These are phyloP conservation scores for Campylomormyrus tamandua DNA, from an alignment of 2,113 vertebrate species.

Conservation along the genomic window DNA sequence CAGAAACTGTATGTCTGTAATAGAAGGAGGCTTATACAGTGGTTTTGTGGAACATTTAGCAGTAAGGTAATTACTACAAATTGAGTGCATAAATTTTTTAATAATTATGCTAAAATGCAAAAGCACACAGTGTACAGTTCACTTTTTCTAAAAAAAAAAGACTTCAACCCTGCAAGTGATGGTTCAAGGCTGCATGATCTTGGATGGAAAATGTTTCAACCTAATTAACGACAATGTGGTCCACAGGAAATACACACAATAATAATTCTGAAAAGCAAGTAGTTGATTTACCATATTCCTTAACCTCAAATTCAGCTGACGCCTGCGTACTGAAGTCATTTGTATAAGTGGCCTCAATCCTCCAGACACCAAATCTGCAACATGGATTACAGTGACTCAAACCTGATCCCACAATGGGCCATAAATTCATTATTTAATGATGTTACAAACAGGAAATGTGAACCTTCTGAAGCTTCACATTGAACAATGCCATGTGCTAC, in stretches of 20 bases:
- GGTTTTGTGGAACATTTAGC: not conserved
- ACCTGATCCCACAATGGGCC: not conserved
- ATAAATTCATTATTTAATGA: not conserved
- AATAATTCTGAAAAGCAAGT: not conserved
- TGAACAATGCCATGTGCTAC: not conserved
- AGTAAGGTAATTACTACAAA: not conserved
- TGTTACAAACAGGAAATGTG: not conserved
- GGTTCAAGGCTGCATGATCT: not conserved
- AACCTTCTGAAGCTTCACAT: not conserved
- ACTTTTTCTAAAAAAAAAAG: not conserved
- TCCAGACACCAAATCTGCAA: slow-evolving; percentile 78
- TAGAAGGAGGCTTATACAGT: not conserved
- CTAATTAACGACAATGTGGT: not conserved
- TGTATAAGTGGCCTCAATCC: slow-evolving; percentile 75
- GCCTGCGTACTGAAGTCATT: slow-evolving; percentile 67
- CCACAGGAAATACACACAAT: not conserved
- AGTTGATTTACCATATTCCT: slow-evolving; percentile 76
- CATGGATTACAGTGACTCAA: slow-evolving; percentile 11
- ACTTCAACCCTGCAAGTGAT: not conserved
- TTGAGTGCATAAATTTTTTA: not conserved
- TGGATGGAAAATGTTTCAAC: not conserved
- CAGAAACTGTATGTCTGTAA: not conserved
- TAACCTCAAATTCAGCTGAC: slow-evolving; percentile 73
- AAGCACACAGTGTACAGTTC: not conserved
- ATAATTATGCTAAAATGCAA: not conserved